These are phyloP conservation scores for Leptopilina boulardi DNA, from an alignment of 1,140 invertebrate species.

Conservation along the genomic window DNA sequence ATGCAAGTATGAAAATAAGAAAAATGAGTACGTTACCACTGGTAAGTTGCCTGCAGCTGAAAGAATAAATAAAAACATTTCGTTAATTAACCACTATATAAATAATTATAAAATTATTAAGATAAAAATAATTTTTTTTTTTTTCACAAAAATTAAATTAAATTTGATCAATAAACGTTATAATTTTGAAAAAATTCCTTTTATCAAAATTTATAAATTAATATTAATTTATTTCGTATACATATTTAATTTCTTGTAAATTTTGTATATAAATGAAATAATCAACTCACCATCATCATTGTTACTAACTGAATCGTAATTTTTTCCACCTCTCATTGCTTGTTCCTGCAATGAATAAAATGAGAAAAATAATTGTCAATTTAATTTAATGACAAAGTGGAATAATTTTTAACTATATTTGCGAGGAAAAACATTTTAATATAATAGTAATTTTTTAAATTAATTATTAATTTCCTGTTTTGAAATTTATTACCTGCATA, in stretches of 20 bases:
- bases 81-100: constrained; percentile 7
- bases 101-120: no score
- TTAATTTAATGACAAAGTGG: background rate
- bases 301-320: constrained; percentile 70
- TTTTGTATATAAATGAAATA: background rate
- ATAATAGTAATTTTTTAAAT: no score
- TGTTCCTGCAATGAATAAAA: constrained; percentile 65
- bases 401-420: no score
- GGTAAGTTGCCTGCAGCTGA: constrained; percentile 72
- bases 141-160: no score
- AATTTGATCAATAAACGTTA: no score
- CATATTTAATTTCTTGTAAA: background rate
- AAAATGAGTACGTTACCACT: constrained; percentile 73
- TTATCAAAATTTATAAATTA: no score
- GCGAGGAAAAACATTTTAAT: no score
- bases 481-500: constrained; percentile 80
- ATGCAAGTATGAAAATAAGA: background rate
- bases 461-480: no score
- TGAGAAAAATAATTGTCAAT: background rate
- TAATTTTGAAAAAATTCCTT: no score
- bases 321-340: constrained; percentile 71
- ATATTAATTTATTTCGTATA: background rate
- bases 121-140: background rate
- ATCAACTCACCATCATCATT: constrained; percentile 59
- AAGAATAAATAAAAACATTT: constrained; percentile 43